Base-by-base conservation (phyloP, 2,888 invertebrate genomes). In the Plagiodera versicolora region DNA sequence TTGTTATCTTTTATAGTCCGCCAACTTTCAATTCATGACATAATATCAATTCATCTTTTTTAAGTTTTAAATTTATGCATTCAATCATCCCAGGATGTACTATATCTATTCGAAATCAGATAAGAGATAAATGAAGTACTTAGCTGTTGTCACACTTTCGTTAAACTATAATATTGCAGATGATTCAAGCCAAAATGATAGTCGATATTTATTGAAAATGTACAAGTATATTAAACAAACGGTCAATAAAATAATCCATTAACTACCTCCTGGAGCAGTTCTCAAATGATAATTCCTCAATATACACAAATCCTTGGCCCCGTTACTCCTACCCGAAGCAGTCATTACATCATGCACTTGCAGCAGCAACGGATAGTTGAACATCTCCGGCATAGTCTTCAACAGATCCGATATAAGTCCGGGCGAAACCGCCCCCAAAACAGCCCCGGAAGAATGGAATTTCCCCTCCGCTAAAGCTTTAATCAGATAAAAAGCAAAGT, bases 281-380 rank as follows among this genome's bases (percentile, higher is more conserved):
- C 86, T 84, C 30, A 92, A 81, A 70, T 87, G 85, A 83, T 92
- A 91, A 80, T 94, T 94, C 65, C 93, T 85, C 72, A 93, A 84
- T 73, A 95, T 86, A 77, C 95, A 94, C 60, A 96, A 82, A 79
- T 94, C 94, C 73, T 93, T 87, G 0, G 95, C 93, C 56, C 94
- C 93, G 60, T 91, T 88, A 75, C 91, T 91, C 58, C 95, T 85
- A 1, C 95, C 94, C 56, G 86, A 84, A 17, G 85, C 80, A 17
- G 88, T 87, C 52, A 88, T 85, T 50, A 94, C 83, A 79, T 95
- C 94, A 78, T 95, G 92, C 63, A 93, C 81, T 73, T 90, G 85
- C 51, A 93, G 81, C 62, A 93, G 83, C 56, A 93, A 81, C 65
- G 88, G 86, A 63, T 89, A 89, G 64, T 86, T 87, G 74, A 93